Evolutionary conservation across 2,113 vertebrate species (phyloP).

Genomic region (Scartelaos histophorus): DNA sequence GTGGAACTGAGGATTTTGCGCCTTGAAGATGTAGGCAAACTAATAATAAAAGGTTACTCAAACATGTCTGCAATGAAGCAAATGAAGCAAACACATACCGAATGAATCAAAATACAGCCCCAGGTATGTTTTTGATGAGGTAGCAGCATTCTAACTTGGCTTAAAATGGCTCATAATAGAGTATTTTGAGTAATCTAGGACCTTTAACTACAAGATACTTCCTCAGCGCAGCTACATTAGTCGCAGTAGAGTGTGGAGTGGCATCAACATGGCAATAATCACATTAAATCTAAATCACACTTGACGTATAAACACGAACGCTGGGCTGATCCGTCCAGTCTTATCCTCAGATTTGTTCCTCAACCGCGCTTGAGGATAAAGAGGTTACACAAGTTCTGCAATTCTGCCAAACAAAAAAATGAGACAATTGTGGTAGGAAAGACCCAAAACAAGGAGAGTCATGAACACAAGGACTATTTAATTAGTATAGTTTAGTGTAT

Average conservation of each 20-base stretch:
- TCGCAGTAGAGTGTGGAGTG: constrained; percentile 14
- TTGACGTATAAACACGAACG: constrained; percentile 49
- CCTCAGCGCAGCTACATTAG: constrained; percentile 27
- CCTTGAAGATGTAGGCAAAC: too few relatives aligned
- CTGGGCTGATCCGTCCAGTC: constrained; percentile 57
- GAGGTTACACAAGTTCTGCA: constrained; percentile 52
- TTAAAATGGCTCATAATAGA: too few relatives aligned
- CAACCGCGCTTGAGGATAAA: constrained; percentile 52
- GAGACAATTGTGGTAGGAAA: constrained; percentile 26
- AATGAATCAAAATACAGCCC: too few relatives aligned
- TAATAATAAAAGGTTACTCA: too few relatives aligned
- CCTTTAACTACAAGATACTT: constrained; percentile 29
- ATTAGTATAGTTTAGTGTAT: too few relatives aligned
- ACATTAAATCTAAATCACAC: constrained; percentile 46
- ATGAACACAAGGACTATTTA: background rate
- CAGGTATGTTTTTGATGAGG: too few relatives aligned
- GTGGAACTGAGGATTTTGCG: too few relatives aligned
- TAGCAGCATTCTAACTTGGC: too few relatives aligned
- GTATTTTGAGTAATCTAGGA: too few relatives aligned
- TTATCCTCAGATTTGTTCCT: constrained; percentile 64
- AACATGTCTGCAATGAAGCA: too few relatives aligned
- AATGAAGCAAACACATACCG: too few relatives aligned
- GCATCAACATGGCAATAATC: constrained; percentile 20
- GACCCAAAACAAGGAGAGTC: background rate
- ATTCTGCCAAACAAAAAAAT: constrained; percentile 17